Percentiles rank a stretch among this genome's conserved stretches.
phyloP scores from a whole-genome alignment of 1,140 invertebrate species.

The Drosophila navojoa region DNA sequence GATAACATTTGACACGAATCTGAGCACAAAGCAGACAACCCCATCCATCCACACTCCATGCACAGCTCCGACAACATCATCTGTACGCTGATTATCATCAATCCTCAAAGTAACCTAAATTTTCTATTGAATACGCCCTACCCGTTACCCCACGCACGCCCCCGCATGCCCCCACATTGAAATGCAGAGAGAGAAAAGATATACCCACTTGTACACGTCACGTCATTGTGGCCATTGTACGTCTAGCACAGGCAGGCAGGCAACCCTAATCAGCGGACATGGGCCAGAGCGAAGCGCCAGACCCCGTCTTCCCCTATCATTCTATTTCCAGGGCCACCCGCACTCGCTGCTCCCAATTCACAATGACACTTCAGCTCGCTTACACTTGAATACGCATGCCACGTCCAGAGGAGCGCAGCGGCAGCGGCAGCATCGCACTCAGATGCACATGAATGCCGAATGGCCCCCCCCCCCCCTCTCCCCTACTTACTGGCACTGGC shows the following conservation, averaged over 20 bases:
- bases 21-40: background rate
- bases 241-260: constrained; percentile 9
- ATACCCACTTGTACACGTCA: constrained; percentile 75
- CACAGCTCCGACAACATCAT: constrained; percentile 14
- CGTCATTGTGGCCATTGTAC: constrained; percentile 70
- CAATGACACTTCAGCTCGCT: constrained; percentile 78
- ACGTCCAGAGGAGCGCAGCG: constrained; percentile 57
- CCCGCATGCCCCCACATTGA: background rate
- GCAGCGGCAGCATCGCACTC: constrained; percentile 1
- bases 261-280: constrained; percentile 77
- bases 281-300: constrained; percentile 27
- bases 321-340: background rate
- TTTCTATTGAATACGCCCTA: constrained; percentile 43
- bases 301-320: background rate
- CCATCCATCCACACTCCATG: no score
- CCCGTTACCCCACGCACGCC: background rate
- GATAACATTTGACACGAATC: background rate
- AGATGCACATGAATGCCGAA: constrained; percentile 65
- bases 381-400: constrained; percentile 76
- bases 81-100: constrained; percentile 14
- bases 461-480: constrained; percentile 26
- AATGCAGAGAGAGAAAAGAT: constrained; percentile 4
- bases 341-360: constrained; percentile 64
- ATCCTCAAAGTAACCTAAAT: constrained; percentile 68
- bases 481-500: background rate